phyloP scores from a whole-genome alignment of 2,888 invertebrate genomes.

The Cryptocheilus praepositus region DNA sequence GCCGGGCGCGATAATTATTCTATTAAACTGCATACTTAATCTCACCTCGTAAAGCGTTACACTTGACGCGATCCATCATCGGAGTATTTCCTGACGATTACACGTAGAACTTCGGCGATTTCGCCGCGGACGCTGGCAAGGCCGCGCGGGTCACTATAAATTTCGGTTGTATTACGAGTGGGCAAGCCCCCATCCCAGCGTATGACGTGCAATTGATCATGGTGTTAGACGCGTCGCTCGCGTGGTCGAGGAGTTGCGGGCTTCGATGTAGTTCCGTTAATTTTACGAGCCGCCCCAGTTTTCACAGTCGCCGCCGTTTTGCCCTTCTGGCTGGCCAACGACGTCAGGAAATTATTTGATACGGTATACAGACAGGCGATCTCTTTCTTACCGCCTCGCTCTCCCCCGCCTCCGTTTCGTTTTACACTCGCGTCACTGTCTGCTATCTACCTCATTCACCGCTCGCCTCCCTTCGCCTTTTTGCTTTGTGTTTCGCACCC shows the following conservation, averaged over 20 bases:
- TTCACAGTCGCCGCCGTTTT: conserved; percentile 41
- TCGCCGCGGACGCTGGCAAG: conserved; percentile 23
- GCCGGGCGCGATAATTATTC: no score
- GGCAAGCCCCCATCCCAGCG: conserved; percentile 29
- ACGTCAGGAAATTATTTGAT: conserved; percentile 50
- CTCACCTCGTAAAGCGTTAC: no score
- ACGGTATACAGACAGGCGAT: conserved; percentile 48
- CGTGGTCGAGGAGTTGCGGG: conserved; percentile 26
- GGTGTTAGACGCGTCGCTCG: conserved; percentile 42
- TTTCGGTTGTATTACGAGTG: conserved; percentile 31
- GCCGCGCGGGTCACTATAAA: conserved; percentile 42
- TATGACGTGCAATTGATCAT: conserved; percentile 54
- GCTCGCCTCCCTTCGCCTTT: conserved; percentile 5
- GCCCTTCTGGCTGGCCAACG: conserved; percentile 37
- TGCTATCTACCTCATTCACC: background rate
- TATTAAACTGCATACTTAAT: no score
- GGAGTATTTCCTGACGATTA: conserved; percentile 19
- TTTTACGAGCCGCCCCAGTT: conserved; percentile 58
- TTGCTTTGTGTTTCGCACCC: conserved; percentile 9
- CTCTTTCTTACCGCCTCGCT: conserved; percentile 21
- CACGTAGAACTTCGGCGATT: conserved; percentile 5
- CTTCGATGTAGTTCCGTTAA: conserved; percentile 56
- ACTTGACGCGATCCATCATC: background rate
- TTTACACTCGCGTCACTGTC: conserved; percentile 28
- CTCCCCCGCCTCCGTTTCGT: conserved; percentile 10